Percentiles rank a stretch among this genome's conserved stretches.
Conservation (phyloP, 2,113 vertebrate genomes). For the Takifugu bimaculatus region DNA sequence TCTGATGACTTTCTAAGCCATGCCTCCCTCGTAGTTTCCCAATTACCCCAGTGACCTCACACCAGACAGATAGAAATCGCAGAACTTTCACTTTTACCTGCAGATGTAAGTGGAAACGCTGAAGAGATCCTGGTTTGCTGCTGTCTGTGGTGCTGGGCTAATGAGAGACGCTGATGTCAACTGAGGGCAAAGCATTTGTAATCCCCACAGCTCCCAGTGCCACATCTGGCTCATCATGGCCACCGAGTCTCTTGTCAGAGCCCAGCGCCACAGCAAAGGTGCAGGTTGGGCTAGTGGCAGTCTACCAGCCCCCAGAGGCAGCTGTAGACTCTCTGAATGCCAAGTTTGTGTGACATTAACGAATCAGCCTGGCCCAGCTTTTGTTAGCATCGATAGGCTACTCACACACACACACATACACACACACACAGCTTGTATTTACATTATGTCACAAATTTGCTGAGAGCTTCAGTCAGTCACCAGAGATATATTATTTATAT, state of each 20-base stretch:
- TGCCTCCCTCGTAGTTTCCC: slow-evolving; percentile 32
- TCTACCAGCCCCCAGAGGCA: slow-evolving; percentile 32
- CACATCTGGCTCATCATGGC: slow-evolving; percentile 69
- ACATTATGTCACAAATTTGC: too few relatives aligned
- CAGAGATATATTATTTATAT: too few relatives aligned
- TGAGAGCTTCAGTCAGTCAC: too few relatives aligned
- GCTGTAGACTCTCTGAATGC: slow-evolving; percentile 24
- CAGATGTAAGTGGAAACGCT: neutral
- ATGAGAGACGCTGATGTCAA: slow-evolving; percentile 20
- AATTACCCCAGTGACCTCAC: slow-evolving; percentile 50
- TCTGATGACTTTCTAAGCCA: slow-evolving; percentile 29
- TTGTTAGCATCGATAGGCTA: neutral
- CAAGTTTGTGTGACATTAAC: too few relatives aligned
- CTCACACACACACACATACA: too few relatives aligned
- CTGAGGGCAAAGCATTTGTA: slow-evolving; percentile 23
- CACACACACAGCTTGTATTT: too few relatives aligned
- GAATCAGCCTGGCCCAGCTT: too few relatives aligned
- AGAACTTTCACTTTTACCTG: slow-evolving; percentile 6
- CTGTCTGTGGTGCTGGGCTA: slow-evolving; percentile 9
- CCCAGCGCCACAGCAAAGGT: slow-evolving; percentile 35
- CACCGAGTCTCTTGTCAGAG: slow-evolving; percentile 48
- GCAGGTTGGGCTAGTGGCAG: slow-evolving; percentile 62
- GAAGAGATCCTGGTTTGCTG: neutral
- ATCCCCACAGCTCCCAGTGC: slow-evolving; percentile 58
- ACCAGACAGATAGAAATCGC: neutral